Percentiles rank a stretch among this genome's conserved stretches.
Conservation (phyloP, 2,113 vertebrate genomes). For the Corythornis vintsioides region DNA sequence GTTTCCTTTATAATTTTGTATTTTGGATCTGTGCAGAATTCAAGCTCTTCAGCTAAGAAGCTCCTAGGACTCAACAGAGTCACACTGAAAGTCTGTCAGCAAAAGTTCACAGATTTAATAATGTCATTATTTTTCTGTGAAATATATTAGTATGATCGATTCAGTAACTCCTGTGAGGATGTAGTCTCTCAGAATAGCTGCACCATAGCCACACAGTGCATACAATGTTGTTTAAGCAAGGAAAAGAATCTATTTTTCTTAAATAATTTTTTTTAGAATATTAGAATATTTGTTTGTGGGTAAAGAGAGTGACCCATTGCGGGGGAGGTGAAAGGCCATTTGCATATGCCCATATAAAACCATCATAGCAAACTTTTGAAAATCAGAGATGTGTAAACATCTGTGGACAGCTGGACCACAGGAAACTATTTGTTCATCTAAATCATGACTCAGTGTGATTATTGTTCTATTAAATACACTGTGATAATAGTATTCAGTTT, state of each 20-base stretch:
- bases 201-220: accelerated
- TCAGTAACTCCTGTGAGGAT: not conserved
- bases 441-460: not conserved
- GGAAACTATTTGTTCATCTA: not conserved
- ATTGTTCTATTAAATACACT: not conserved
- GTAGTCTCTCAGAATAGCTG: not conserved
- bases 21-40: not conserved
- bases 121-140: not conserved
- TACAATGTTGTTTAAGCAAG: not conserved
- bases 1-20: not conserved
- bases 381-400: accelerated
- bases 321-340: not conserved
- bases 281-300: not conserved
- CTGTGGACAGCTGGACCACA: not conserved
- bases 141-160: not conserved
- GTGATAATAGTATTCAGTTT: not conserved
- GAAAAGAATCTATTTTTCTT: not conserved
- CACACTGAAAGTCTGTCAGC: not conserved
- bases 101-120: not conserved
- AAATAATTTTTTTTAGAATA: not conserved
- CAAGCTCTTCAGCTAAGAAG: not conserved
- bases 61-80: not conserved
- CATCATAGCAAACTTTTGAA: not conserved
- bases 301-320: not conserved
- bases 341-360: not conserved